Conservation (phyloP, 2,113 vertebrate species). For the Dromiciops gliroides region DNA sequence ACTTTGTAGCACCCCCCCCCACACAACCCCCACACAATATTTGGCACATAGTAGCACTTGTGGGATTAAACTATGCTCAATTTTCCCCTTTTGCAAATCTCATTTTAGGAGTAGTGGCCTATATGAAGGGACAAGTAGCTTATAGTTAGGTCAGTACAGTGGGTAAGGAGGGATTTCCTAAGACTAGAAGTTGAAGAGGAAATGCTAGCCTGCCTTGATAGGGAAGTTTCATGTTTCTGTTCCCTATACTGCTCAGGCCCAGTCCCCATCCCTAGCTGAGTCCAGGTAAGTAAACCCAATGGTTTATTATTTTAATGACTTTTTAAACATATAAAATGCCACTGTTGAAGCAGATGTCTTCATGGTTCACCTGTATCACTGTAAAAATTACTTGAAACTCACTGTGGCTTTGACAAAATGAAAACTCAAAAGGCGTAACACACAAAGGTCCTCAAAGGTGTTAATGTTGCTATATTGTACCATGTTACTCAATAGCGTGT, state of each 20-base stretch:
- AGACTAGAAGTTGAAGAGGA: background rate
- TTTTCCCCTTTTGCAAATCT: background rate
- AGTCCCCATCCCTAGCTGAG: background rate
- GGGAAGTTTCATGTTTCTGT: background rate
- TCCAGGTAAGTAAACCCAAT: background rate
- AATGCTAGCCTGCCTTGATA: background rate
- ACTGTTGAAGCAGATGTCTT: background rate
- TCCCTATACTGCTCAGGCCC: background rate
- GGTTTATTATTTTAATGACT: background rate
- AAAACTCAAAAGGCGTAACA: background rate
- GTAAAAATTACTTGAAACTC: background rate
- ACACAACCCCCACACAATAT: background rate
- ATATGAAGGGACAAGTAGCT: background rate
- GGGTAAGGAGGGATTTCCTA: background rate
- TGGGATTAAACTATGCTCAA: background rate
- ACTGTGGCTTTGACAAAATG: background rate
- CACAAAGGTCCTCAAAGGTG: background rate
- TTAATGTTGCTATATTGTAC: background rate
- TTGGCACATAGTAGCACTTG: background rate
- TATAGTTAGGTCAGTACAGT: background rate
- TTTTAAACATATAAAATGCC: background rate
- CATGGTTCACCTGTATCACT: no score
- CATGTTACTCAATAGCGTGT: background rate
- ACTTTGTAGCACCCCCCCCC: background rate
- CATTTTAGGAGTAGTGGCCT: background rate